phyloP scores from a whole-genome alignment of 2,113 vertebrate species.

The Archocentrus centrarchus region DNA sequence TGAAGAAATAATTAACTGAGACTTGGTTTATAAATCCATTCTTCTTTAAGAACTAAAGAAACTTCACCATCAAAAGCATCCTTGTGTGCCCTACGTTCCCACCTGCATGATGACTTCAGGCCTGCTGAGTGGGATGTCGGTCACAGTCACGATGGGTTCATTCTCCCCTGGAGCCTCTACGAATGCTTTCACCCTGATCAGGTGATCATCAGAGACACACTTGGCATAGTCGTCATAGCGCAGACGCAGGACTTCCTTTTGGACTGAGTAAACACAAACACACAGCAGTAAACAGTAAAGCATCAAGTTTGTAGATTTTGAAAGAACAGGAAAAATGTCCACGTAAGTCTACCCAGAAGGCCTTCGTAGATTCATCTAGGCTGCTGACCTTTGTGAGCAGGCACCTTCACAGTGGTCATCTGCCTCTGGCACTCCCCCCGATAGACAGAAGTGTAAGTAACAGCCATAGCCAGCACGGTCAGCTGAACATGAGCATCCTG shows the following conservation, averaged over 20 bases:
- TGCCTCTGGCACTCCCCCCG: conserved; percentile 73
- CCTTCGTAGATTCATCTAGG: not conserved
- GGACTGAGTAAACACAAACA: conserved; percentile 56
- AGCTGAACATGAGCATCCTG: conserved; percentile 65
- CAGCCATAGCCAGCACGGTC: conserved; percentile 63
- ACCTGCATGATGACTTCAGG: conserved; percentile 79
- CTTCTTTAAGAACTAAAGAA: not conserved
- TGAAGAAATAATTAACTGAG: too few species aligned
- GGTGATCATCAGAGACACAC: conserved; percentile 75
- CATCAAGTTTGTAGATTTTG: not conserved
- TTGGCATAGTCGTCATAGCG: conserved; percentile 75
- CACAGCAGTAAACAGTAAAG: not conserved
- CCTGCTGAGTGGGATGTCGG: conserved; percentile 76
- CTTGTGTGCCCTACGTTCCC: not conserved
- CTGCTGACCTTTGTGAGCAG: conserved; percentile 67
- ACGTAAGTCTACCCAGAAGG: not conserved
- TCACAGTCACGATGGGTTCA: conserved; percentile 62
- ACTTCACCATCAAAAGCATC: not conserved
- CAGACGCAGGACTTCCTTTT: conserved; percentile 80
- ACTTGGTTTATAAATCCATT: not conserved
- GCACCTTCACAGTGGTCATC: conserved; percentile 62
- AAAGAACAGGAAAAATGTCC: not conserved
- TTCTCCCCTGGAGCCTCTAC: conserved; percentile 51
- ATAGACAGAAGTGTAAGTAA: conserved; percentile 78
- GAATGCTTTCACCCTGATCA: conserved; percentile 77